Evolutionary conservation across 2,113 vertebrate species (phyloP), one percentile per base, ranked within the genome.

Genomic region (Cyanoliseus patagonus): DNA sequence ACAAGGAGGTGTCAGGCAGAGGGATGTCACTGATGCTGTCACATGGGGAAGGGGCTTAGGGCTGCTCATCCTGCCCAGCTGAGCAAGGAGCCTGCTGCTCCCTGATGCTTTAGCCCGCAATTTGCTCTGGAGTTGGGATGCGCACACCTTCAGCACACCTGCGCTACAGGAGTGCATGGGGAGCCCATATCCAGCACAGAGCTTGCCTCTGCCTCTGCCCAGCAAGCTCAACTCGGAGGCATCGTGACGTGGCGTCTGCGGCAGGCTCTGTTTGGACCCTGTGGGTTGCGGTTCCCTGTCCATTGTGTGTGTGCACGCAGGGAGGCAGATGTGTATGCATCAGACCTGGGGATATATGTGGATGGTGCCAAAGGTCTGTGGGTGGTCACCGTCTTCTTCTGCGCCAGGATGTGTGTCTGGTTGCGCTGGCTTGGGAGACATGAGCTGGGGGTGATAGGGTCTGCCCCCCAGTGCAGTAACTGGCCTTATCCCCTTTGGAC

Each of bases 131-230:
- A 9, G 42, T 86, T 67, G 4, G 15, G 46, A 23, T 0, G 1
- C 10, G 39, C 5, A 3, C 33, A 2, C 11, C 44, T 27, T 49
- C 16, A 4, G 19, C 7, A 1, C 7, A 1, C 57, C 62, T 28
- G 39, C 1, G 3, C 57, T 9, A 3, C 12, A 4, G 39, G 59
- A 51, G 17, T 3, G 0, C 6, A 0, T 11, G 1, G 62, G 17
- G 59, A 72, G 18, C 3, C 0, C 0, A 0, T 53, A 33, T 33
- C 37, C 2, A 2, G 17, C 17, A 2, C 12, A 13, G 46, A 37
- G 55, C 78, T 89, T 3, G 1, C 41, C 37, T 6, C n/a, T 57
- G 28, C 15, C 39, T 6, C n/a, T 44, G n/a, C 13, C 42, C 62
- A 8, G 39, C 53, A 6, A 7, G 41, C 46, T 61, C 4, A 2